These are phyloP conservation scores for Agapetus fuscipes DNA, from an alignment of 2,888 invertebrate species.

Conservation along the genomic window DNA sequence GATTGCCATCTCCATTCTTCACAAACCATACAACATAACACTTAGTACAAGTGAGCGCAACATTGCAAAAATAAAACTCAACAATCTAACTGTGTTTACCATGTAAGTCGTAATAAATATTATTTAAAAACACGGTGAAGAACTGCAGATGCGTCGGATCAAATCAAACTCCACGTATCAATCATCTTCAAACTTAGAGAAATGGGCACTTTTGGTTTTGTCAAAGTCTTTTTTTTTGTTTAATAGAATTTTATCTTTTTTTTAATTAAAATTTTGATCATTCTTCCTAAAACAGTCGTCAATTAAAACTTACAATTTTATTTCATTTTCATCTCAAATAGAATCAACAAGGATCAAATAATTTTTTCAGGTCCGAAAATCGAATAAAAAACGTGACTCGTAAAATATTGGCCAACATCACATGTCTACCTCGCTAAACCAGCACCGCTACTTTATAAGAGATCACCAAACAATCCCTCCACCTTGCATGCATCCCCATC, in stretches of 20 bases:
- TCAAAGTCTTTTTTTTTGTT: constrained; percentile 35
- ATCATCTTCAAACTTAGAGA: constrained; percentile 35
- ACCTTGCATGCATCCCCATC: no score
- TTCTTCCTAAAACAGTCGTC: constrained; percentile 14
- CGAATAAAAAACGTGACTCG: no score
- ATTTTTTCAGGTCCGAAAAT: no score
- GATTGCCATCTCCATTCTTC: constrained; percentile 6
- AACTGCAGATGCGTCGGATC: constrained; percentile 4
- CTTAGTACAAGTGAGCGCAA: constrained; percentile 12
- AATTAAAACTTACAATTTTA: constrained; percentile 15
- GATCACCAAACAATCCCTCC: no score
- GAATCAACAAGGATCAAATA: constrained; percentile 17
- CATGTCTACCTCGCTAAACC: no score
- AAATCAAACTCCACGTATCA: no score
- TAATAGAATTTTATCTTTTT: constrained; percentile 43
- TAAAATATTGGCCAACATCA: no score
- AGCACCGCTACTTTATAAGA: no score
- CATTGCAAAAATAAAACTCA: constrained; percentile 20
- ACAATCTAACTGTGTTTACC: constrained; percentile 10
- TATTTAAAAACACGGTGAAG: constrained; percentile 9
- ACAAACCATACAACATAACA: constrained; percentile 18
- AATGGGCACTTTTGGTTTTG: constrained; percentile 49
- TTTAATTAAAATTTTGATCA: constrained; percentile 27
- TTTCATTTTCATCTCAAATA: no score
- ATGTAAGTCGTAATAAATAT: constrained; percentile 1